Evolutionary conservation across 1,140 invertebrate species (phyloP).

Genomic region (Zaprionus taronus): DNA sequence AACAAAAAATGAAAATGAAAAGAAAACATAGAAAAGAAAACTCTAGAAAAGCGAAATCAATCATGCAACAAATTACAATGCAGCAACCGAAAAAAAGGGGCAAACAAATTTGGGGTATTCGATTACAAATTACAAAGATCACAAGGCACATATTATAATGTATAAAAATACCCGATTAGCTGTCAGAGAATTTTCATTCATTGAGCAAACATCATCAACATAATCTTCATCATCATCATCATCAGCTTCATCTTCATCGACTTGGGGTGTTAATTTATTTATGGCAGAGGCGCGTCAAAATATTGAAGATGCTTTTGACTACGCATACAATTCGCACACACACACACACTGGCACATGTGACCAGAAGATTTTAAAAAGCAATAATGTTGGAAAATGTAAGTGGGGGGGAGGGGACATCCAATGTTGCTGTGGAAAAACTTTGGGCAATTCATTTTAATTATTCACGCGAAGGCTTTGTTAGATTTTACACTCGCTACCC

Average conservation of each 20-base stretch:
- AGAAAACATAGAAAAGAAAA: constrained; percentile 9
- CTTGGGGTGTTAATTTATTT: constrained; percentile 71
- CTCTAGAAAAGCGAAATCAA: constrained; percentile 61
- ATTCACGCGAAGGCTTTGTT: constrained; percentile 70
- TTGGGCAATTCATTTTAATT: constrained; percentile 77
- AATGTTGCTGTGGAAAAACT: constrained; percentile 31
- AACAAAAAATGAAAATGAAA: constrained; percentile 6
- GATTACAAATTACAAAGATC: constrained; percentile 49
- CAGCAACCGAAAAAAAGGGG: neutral
- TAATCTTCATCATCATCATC: constrained; percentile 4
- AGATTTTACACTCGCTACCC: constrained; percentile 65
- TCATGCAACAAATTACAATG: constrained; percentile 69
- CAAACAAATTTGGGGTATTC: constrained; percentile 14
- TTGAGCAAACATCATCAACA: neutral
- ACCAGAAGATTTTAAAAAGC: constrained; percentile 69
- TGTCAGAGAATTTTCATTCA: constrained; percentile 57
- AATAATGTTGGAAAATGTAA: constrained; percentile 49
- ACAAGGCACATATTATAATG: constrained; percentile 21
- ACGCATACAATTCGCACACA: constrained; percentile 21
- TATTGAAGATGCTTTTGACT: constrained; percentile 50
- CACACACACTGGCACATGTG: constrained; percentile 14
- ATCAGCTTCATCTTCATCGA: constrained; percentile 16
- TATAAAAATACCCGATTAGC: constrained; percentile 34
- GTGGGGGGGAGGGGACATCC: neutral
- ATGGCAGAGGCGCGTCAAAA: constrained; percentile 70